These are phyloP conservation scores for Argyresthia albistria DNA, from an alignment of 2,888 invertebrate species.

Conservation along the genomic window DNA sequence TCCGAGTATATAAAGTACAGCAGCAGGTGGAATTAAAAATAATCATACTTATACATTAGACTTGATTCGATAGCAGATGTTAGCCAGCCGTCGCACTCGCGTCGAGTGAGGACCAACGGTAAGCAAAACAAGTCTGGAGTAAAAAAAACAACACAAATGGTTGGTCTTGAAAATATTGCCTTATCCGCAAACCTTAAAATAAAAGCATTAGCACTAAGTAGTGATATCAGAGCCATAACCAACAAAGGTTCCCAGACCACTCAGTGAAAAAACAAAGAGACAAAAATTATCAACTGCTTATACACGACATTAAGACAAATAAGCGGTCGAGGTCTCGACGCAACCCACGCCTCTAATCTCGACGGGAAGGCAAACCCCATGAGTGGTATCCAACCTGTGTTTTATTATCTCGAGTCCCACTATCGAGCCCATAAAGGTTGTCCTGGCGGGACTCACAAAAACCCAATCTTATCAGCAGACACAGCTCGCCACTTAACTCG, in stretches of 20 bases:
- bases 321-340: constrained; percentile 44
- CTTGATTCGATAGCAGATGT: constrained; percentile 61
- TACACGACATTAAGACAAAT: constrained; percentile 33
- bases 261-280: background rate
- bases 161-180: too few relatives aligned
- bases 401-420: constrained; percentile 53
- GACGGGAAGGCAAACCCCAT: constrained; percentile 39
- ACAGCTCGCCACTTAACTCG: constrained; percentile 63
- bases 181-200: background rate
- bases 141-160: background rate
- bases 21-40: constrained; percentile 51
- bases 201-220: background rate
- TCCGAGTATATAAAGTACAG: constrained; percentile 33
- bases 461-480: constrained; percentile 61
- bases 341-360: constrained; percentile 42
- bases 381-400: constrained; percentile 36
- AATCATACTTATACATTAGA: constrained; percentile 27
- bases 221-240: background rate
- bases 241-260: background rate
- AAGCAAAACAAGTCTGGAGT: background rate
- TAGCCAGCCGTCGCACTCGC: constrained; percentile 41
- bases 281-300: constrained; percentile 4
- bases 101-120: background rate
- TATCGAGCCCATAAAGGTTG: constrained; percentile 27
- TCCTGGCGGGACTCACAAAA: constrained; percentile 54